A percentile compares a stretch with the other conserved stretches of the same genome.
Conservation (phyloP, 2,113 vertebrate genomes). For the Athene cunicularia region DNA sequence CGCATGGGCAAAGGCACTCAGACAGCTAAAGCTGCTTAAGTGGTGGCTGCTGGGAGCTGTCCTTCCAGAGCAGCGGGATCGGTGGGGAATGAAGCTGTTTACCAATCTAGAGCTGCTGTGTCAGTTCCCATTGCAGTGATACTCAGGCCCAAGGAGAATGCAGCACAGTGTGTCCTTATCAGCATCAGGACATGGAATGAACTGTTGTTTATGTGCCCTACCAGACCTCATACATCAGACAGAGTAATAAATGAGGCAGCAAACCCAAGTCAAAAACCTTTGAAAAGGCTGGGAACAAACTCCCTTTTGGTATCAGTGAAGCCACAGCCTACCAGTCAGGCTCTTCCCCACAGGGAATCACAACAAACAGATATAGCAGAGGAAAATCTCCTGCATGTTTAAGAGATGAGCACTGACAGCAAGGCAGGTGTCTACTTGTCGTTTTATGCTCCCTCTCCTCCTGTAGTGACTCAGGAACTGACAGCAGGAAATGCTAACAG, state of each 20-base stretch:
- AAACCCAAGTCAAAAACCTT: not conserved
- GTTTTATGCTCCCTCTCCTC: not conserved
- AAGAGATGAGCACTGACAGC: not conserved
- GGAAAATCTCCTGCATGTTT: not conserved
- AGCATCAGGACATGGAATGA: not conserved
- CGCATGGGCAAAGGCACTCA: not conserved
- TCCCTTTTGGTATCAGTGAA: not conserved
- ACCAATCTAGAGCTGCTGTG: not conserved
- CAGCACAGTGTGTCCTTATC: too few species aligned
- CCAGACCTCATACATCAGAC: not conserved
- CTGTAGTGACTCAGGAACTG: not conserved
- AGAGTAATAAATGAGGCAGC: not conserved
- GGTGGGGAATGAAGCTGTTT: not conserved
- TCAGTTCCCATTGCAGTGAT: not conserved
- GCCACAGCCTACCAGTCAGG: not conserved
- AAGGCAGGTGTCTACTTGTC: not conserved
- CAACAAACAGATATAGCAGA: not conserved
- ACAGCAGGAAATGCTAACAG: not conserved
- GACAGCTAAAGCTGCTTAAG: not conserved
- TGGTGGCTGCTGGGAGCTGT: not conserved
- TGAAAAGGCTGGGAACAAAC: not conserved
- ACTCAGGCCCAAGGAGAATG: fast-evolving
- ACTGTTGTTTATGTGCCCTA: not conserved
- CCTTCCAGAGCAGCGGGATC: not conserved
- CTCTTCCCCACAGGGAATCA: not conserved